Evolutionary conservation across 2,113 vertebrate species (phyloP), one percentile per base, ranked within the genome.

Genomic region (Etheostoma spectabile): DNA sequence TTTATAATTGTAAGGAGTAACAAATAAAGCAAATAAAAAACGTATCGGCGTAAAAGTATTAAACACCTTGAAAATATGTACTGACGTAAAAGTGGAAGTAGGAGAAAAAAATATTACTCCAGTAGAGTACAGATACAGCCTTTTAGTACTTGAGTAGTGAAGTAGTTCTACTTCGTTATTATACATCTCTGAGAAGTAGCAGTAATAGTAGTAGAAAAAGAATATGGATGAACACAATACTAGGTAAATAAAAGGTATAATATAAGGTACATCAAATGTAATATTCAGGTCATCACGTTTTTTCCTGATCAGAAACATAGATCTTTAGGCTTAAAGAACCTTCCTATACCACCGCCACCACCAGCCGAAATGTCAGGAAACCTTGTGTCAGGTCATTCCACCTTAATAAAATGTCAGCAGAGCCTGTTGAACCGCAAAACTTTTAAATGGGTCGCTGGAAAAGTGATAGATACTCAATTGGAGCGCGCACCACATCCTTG

Each of bases 401-500:
- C 73, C 71, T 72, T 82, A 90, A 87, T 81, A 84, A 89, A 88
- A 85, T 57, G 65, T 72, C 72, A 73, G 70, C 76, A 30, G 53
- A 66, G 79, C 59, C 60, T 65, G 64, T 74, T n/a, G 45, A 68
- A 81, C 86, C 83, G 18, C 77, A 82, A 77, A 42, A 70, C 82
- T 83, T 81, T 83, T 77, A 70, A 79, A 85, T 22, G 72, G 77
- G 76, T 88, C n/a, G 52, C 89, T 87, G 87, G 88, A 86, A 86
- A 90, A 92, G 75, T 74, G 89, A 88, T 84, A 85, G 80, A 85
- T 70, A 74, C 77, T 76, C 60, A 75, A 84, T 15, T 68, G 78
- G 65, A 86, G 67, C 56, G 33, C 65, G 61, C 68, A 85, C 92
- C 92, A 91, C 91, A 90, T 88, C 83, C 87, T 87, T 86, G 83